Conservation (phyloP, 92 coral and sea anemone genomes). For the Palythoa grandis region DNA sequence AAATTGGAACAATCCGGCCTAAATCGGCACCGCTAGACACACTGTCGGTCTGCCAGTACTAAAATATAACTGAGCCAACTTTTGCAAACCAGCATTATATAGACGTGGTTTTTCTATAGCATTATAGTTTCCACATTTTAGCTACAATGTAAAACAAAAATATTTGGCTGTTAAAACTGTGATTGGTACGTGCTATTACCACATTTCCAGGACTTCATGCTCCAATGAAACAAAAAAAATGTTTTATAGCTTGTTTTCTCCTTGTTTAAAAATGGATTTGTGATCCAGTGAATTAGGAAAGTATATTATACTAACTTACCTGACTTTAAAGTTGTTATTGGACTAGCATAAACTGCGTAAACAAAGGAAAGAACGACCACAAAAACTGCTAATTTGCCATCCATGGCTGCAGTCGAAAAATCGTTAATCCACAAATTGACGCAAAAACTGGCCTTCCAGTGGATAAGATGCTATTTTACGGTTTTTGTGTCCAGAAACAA, state of each 20-base stretch:
- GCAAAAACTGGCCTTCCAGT: not conserved
- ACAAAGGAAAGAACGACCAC: constrained; percentile 8
- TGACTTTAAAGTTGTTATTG: constrained; percentile 7
- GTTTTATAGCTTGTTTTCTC: too few relatives aligned
- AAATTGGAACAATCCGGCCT: too few relatives aligned
- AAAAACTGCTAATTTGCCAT: constrained; percentile 30
- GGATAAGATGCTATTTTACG: not conserved
- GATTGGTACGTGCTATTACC: not conserved
- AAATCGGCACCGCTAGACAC: too few relatives aligned
- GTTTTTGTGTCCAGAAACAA: not conserved
- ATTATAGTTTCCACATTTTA: too few relatives aligned
- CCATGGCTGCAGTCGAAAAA: constrained; percentile 20
- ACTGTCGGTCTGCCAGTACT: too few relatives aligned
- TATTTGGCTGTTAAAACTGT: not conserved
- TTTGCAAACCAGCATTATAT: not conserved
- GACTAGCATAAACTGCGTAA: constrained; percentile 27
- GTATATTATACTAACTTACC: not conserved
- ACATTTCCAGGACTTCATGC: not conserved
- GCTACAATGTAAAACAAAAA: not conserved
- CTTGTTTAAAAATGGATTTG: too few relatives aligned
- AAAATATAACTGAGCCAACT: not conserved
- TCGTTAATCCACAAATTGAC: not conserved
- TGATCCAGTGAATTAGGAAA: not conserved
- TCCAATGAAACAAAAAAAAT: not conserved
- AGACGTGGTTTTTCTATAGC: too few relatives aligned